These are phyloP conservation scores for Ptychobarbus kaznakovi DNA, from an alignment of 2,797 vertebrate species.

Conservation along the genomic window DNA sequence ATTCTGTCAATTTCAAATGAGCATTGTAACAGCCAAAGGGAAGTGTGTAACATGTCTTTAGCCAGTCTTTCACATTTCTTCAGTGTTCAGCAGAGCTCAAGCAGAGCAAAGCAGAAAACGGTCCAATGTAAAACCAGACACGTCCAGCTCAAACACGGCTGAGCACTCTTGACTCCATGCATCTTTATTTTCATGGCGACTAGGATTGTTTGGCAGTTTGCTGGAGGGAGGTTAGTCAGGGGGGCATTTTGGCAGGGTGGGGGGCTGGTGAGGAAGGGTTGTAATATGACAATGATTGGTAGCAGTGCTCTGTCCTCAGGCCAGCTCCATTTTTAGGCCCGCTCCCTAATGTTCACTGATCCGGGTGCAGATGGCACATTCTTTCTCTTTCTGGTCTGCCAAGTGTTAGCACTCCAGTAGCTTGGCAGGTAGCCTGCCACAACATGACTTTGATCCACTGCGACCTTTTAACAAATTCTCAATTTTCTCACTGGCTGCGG, in stretches of 20 bases:
- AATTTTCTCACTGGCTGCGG: conserved; percentile 67
- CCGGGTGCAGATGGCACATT: conserved; percentile 67
- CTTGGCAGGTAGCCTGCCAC: conserved; percentile 72
- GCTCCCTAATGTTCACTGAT: conserved; percentile 68
- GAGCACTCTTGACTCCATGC: conserved; percentile 41
- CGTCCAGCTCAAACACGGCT: not conserved
- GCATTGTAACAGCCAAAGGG: not conserved
- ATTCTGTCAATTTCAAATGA: not conserved
- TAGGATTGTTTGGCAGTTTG: conserved; percentile 56
- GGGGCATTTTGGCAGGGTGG: conserved; percentile 25
- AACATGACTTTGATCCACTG: conserved; percentile 76
- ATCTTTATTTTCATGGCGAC: conserved; percentile 58
- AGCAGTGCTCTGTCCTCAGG: conserved; percentile 56
- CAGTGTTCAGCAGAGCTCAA: conserved; percentile 27
- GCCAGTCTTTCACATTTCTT: not conserved
- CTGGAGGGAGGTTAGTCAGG: conserved; percentile 34
- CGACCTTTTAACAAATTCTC: conserved; percentile 79
- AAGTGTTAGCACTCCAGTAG: conserved; percentile 64
- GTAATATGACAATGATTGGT: conserved; percentile 67
- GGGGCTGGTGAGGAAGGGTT: conserved; percentile 17
- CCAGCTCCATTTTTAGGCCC: conserved; percentile 64
- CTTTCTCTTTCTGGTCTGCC: conserved; percentile 65
- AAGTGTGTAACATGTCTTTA: not conserved
- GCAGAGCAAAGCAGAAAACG: conserved; percentile 27
- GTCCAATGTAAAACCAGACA: conserved; percentile 23